Conservation (phyloP, 2,888 invertebrate genomes). For the Xylophagus ater region DNA sequence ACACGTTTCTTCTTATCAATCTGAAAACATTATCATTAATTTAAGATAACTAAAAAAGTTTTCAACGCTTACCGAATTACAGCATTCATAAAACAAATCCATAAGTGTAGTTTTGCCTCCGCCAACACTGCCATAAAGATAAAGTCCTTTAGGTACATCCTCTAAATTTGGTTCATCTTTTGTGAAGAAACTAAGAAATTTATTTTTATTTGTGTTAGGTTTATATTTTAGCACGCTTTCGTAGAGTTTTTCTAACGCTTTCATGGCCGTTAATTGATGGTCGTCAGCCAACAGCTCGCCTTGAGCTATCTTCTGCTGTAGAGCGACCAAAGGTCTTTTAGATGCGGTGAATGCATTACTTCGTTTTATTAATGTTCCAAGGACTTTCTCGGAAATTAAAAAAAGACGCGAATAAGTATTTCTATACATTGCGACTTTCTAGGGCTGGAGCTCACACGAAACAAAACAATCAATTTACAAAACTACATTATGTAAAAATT, state of each 20-base stretch:
- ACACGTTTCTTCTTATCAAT: conserved; percentile 64
- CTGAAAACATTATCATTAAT: conserved; percentile 36
- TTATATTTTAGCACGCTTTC: conserved; percentile 49
- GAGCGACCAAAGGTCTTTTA: conserved; percentile 43
- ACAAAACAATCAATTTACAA: no score
- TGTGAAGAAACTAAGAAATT: conserved; percentile 24
- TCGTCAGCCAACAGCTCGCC: conserved; percentile 55
- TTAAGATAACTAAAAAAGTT: conserved; percentile 8
- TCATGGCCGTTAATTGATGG: conserved; percentile 59
- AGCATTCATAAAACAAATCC: conserved; percentile 89
- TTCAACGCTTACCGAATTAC: conserved; percentile 39
- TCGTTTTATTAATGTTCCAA: no score
- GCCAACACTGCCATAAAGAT: conserved; percentile 83
- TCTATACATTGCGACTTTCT: no score
- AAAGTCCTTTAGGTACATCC: conserved; percentile 64
- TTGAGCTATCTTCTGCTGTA: conserved; percentile 47
- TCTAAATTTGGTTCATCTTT: conserved; percentile 23
- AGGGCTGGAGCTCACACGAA: no score
- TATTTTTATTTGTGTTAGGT: conserved; percentile 32
- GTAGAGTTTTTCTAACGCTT: conserved; percentile 58
- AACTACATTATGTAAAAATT: no score
- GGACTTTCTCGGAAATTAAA: no score
- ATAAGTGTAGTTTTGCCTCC: conserved; percentile 98
- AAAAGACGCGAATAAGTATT: no score
- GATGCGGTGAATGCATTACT: no score